Evolutionary conservation across 2,797 vertebrate species (phyloP).

Genomic region (Liparis tanakae): DNA sequence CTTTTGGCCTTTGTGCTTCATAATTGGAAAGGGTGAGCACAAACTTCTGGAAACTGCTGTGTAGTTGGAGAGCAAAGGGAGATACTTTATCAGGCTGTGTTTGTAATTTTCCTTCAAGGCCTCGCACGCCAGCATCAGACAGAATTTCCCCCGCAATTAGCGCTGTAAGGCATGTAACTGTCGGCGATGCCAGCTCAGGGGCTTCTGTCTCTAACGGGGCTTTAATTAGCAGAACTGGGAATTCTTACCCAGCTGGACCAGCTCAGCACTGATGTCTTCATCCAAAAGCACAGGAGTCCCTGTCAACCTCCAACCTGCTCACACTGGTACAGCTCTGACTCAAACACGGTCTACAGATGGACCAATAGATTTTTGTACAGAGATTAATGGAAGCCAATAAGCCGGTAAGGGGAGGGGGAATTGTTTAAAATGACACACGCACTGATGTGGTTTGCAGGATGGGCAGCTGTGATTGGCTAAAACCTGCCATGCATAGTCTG

Average conservation of each 20-base stretch:
- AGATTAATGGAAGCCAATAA: constrained; percentile 17
- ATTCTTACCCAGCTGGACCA: constrained; percentile 59
- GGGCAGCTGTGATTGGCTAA: neutral
- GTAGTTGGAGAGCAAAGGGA: constrained; percentile 39
- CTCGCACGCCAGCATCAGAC: constrained; percentile 36
- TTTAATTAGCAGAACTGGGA: constrained; percentile 80
- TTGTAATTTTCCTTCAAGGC: constrained; percentile 61
- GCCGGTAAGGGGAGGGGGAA: constrained; percentile 1
- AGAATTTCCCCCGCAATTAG: constrained; percentile 72
- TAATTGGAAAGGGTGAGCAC: constrained; percentile 61
- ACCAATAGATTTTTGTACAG: neutral
- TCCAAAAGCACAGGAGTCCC: constrained; percentile 43
- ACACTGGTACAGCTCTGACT: constrained; percentile 17
- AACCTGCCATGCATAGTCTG: neutral
- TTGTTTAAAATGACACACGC: constrained; percentile 1
- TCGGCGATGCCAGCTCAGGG: constrained; percentile 54
- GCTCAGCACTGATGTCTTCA: constrained; percentile 64
- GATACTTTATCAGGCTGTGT: constrained; percentile 47
- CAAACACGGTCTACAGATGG: neutral
- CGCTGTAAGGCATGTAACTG: constrained; percentile 65
- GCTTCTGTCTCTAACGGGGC: constrained; percentile 49
- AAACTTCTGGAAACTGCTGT: constrained; percentile 47
- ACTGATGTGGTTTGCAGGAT: neutral
- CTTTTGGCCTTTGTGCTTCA: constrained; percentile 55
- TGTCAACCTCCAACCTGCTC: constrained; percentile 39